phyloP scores from a whole-genome alignment of 2,888 invertebrate species.

The Nomada ferruginata region DNA sequence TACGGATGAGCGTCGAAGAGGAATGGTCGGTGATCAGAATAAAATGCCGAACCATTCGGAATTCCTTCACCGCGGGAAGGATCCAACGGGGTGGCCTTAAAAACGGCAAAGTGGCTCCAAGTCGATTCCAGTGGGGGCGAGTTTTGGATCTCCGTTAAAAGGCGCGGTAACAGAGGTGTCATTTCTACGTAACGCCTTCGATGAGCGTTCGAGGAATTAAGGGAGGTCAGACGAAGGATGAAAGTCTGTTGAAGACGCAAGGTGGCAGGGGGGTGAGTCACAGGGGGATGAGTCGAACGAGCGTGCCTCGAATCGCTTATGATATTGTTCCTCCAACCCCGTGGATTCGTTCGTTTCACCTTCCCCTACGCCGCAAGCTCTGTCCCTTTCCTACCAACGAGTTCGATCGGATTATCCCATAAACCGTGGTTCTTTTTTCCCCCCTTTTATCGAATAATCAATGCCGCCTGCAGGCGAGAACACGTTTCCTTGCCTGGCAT shows the following conservation, averaged over 20 bases:
- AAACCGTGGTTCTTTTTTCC: constrained; percentile 66
- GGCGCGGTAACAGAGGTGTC: constrained; percentile 39
- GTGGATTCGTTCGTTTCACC: constrained; percentile 37
- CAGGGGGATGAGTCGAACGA: constrained; percentile 57
- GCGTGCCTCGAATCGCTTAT: constrained; percentile 78
- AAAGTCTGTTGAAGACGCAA: constrained; percentile 46
- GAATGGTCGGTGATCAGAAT: constrained; percentile 57
- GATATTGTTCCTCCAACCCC: constrained; percentile 70
- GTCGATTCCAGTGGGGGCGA: constrained; percentile 13
- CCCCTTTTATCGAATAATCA: constrained; percentile 73
- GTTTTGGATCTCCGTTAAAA: constrained; percentile 19
- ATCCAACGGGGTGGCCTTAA: constrained; percentile 23
- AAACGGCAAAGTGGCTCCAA: background rate
- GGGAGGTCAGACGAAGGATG: constrained; percentile 58
- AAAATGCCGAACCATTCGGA: constrained; percentile 45
- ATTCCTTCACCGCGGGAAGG: constrained; percentile 16
- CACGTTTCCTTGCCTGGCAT: constrained; percentile 68
- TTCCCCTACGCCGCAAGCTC: constrained; percentile 21
- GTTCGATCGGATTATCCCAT: constrained; percentile 72
- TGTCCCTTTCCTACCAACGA: constrained; percentile 11
- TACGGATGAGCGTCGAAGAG: constrained; percentile 45
- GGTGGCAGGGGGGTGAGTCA: constrained; percentile 57
- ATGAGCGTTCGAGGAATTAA: constrained; percentile 62
- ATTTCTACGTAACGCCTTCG: constrained; percentile 26
- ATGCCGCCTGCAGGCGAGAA: constrained; percentile 68